Base-by-base conservation (phyloP, 2,888 invertebrate genomes). In the Eilema depressum region DNA sequence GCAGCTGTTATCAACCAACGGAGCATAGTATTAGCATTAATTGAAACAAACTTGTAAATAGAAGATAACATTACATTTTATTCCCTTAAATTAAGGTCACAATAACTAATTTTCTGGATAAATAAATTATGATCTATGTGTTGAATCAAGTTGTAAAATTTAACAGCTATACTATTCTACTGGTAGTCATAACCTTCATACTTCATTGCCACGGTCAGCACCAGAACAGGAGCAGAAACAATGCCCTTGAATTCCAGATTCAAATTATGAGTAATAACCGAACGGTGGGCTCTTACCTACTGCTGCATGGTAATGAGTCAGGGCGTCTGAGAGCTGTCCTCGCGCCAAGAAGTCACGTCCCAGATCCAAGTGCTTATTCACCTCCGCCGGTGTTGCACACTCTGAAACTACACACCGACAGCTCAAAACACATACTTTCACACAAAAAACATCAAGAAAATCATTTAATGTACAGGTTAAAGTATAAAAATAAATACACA, bases 231-330 rank as follows among this genome's bases (percentile, higher is more conserved):
- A 41, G 47, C 20, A 53, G 53, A 53, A 25, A 20, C 17, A 28
- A 28, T 7, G 20, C n/a, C 53, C n/a, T 20, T 53, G 53, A n/a
- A n/a, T n/a, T n/a, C 8, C 2, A n/a, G 53, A 1, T 26, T 25
- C 12, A 59, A 26, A 26, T 5, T 3, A 26, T 25, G 25, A 25
- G 17, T 59, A 59, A n/a, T 5, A 20, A 63, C 25, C 4, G 11
- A 41, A 57, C 26, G 59, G 10, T 28, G 20, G 47, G 61, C 69
- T 91, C 97, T 96, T 90, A 98, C 98, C 99, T 84, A 99, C 98
- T 83, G 99, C 99, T 75, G 98, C 98, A 96, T 99, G 99, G 94
- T 99, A 99, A 91, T 99, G 99, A 74, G 98, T 98, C 66, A 99
- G 94, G 14, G 99, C 99, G 95, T 99, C 99, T 63, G 98, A 97